Base-by-base conservation (phyloP, 2,888 invertebrate genomes). In the Drosophila flavopinicola region DNA sequence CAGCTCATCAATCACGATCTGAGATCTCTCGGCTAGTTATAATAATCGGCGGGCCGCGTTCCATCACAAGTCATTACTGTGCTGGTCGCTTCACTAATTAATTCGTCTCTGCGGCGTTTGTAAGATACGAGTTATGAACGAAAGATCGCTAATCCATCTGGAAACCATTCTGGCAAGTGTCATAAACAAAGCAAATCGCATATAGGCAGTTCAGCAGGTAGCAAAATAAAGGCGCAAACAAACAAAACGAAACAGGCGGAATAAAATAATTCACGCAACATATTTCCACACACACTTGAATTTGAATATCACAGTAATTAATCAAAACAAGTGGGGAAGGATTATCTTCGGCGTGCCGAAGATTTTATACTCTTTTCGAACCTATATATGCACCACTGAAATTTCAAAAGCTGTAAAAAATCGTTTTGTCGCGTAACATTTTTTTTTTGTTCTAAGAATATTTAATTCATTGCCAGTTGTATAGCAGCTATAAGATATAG, bases 271-370 rank as follows among this genome's bases (percentile, higher is more conserved):
- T 72, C 71, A 72, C 68, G 39, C 52, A 53, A 57, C 11, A 69
- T 69, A 69, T 69, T 73, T 66, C 73, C 59, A 59, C 78, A 71
- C 78, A 69, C 83, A 79, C 84, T 84, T 78, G 65, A 83, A 84
- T 84, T 84, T 83, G 80, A 83, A 83, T 83, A 78, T 71, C 84
- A 60, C 75, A 78, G 75, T 86, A 86, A 83, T 83, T 86, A 83
- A 83, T 83, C 86, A 83, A 78, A 82, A 75, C n/a, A n/a, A n/a
- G n/a, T n/a, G n/a, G n/a, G n/a, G n/a, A n/a, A n/a, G n/a, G n/a
- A n/a, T n/a, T n/a, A n/a, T n/a, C n/a, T n/a, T n/a, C n/a, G n/a
- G n/a, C n/a, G n/a, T n/a, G n/a, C n/a, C n/a, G n/a, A n/a, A n/a
- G n/a, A n/a, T n/a, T n/a, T n/a, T n/a, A n/a, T n/a, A n/a, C n/a